A percentile compares a stretch with the other conserved stretches of the same genome.
These are phyloP conservation scores for Laothoe populi DNA, from an alignment of 2,888 invertebrate species.

Conservation along the genomic window DNA sequence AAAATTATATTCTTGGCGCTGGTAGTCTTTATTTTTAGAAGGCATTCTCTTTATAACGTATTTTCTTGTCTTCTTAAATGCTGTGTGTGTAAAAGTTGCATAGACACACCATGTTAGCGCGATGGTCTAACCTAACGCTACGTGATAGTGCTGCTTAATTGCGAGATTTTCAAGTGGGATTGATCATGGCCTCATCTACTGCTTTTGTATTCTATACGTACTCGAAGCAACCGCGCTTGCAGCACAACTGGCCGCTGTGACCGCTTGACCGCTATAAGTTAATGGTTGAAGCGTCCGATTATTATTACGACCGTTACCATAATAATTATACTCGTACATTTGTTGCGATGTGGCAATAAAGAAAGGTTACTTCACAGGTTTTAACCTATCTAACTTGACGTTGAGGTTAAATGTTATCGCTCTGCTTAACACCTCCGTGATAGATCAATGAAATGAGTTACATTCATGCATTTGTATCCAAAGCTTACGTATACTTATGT, in stretches of 20 bases:
- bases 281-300: slow-evolving; percentile 31
- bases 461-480: too few species aligned
- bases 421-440: background rate
- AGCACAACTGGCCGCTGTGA: slow-evolving; percentile 29
- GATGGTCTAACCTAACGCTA: background rate
- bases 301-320: slow-evolving; percentile 26
- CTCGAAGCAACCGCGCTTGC: slow-evolving; percentile 20
- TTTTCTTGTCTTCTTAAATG: background rate
- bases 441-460: background rate
- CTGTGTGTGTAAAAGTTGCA: background rate
- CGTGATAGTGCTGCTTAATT: slow-evolving; percentile 16
- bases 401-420: background rate
- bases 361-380: background rate
- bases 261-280: slow-evolving; percentile 40
- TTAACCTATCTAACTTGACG: background rate
- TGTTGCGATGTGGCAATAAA: background rate
- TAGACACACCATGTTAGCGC: background rate
- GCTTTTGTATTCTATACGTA: slow-evolving; percentile 24
- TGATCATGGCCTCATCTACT: slow-evolving; percentile 1
- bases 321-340: slow-evolving; percentile 28
- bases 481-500: too few species aligned
- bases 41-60: background rate
- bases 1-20: too few species aligned
- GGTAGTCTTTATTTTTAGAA: too few species aligned
- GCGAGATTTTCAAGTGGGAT: background rate